Base-by-base conservation (phyloP, 2,888 invertebrate species). In the Branchinecta sandiegonensis region DNA sequence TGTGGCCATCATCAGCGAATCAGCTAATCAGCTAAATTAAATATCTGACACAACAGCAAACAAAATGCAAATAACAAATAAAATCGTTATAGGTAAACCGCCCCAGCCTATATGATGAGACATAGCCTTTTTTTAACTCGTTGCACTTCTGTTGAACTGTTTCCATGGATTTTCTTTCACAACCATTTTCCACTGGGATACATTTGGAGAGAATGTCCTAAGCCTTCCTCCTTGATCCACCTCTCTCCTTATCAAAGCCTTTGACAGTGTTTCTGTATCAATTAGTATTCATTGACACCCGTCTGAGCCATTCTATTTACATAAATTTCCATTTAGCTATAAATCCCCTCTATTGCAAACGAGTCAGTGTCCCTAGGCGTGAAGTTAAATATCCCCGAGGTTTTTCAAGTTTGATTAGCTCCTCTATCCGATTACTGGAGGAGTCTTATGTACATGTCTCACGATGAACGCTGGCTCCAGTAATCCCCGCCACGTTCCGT, bases 231-330 rank as follows among this genome's bases (percentile, higher is more conserved):
- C 37, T 37, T 37, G 37, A 37, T 37, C 37, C 37, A 37, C 37
- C 37, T 37, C 37, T 37, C 37, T 37, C 37, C 37, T 56, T 56
- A 56, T 56, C 56, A 56, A 56, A 56, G n/a, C 56, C 56, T 56
- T 56, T 17, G 17, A 56, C 56, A 17, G 14, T 56, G 56, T 56
- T 37, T 56, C 56, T 9, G 8, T 17, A 56, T 56, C 56, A 56
- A 56, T 56, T 56, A 56, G 56, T 14, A 56, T 56, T 56, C 56
- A 56, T 56, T 56, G 56, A 56, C 56, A 56, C 56, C 17, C 56
- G 56, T 17, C 56, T 56, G 56, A 56, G 17, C 56, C n/a, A 56
- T 56, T 56, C 10, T 14, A 56, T 56, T 56, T 56, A 56, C 56
- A 56, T 56, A 56, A 56, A 56, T 56, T 56, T 14, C 56, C 56